These are phyloP conservation scores for Tenthredo amoena DNA, from an alignment of 2,888 invertebrate species.

Conservation along the genomic window DNA sequence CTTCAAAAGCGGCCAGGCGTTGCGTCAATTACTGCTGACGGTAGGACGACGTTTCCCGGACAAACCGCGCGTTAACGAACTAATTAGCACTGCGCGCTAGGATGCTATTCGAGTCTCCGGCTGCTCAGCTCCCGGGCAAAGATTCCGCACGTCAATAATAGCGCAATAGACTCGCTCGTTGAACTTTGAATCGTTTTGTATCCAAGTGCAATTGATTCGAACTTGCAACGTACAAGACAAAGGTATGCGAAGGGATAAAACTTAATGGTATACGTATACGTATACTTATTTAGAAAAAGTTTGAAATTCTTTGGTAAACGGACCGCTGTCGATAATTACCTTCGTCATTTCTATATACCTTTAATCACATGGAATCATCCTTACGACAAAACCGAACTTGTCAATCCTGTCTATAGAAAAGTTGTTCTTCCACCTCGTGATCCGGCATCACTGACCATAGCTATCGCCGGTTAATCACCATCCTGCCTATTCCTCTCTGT, in stretches of 20 bases:
- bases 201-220: neutral
- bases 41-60: conserved; percentile 47
- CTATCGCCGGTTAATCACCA: neutral
- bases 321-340: conserved; percentile 8
- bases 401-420: conserved; percentile 32
- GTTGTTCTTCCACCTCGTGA: neutral
- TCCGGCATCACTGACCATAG: neutral
- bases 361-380: neutral
- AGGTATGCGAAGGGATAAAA: neutral
- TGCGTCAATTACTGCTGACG: conserved; percentile 38
- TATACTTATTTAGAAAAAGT: neutral
- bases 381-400: neutral
- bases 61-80: conserved; percentile 63
- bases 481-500: neutral
- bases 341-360: neutral
- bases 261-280: neutral
- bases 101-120: conserved; percentile 16
- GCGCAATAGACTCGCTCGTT: conserved; percentile 24
- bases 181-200: neutral
- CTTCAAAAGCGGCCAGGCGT: conserved; percentile 42
- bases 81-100: conserved; percentile 63
- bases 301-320: conserved; percentile 11
- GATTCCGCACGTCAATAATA: conserved; percentile 40
- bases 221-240: neutral
- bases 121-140: conserved; percentile 26